A percentile compares a stretch with the other conserved stretches of the same genome.
Conservation (phyloP, 2,113 vertebrate genomes). For the Lipophrys pholis region DNA sequence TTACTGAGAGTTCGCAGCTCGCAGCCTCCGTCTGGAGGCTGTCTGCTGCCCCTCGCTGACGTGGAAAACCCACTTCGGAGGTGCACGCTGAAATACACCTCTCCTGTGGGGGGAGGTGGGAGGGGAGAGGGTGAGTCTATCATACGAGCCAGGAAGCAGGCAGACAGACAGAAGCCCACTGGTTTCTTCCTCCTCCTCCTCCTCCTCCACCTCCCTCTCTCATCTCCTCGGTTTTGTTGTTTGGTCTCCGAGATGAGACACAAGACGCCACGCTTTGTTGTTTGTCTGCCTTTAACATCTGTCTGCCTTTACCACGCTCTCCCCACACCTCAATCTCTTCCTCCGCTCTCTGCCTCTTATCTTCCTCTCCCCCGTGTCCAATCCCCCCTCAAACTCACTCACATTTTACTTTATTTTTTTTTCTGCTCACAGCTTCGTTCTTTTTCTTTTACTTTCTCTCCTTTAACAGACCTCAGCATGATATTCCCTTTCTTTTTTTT, state of each 20-base stretch:
- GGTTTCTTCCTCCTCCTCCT: constrained; percentile 42
- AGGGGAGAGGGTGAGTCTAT: constrained; percentile 15
- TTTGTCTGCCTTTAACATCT: constrained; percentile 65
- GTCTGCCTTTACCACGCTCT: constrained; percentile 45
- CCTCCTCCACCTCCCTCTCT: constrained; percentile 40
- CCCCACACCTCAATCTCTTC: constrained; percentile 29
- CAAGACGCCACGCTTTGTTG: constrained; percentile 49
- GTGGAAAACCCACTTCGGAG: constrained; percentile 37
- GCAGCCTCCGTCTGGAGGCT: constrained; percentile 40
- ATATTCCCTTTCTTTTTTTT: neutral
- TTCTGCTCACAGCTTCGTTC: neutral
- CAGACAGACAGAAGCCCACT: constrained; percentile 47
- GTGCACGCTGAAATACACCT: constrained; percentile 16
- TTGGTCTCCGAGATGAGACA: constrained; percentile 52
- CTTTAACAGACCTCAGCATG: constrained; percentile 16
- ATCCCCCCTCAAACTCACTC: neutral
- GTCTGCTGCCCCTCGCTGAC: constrained; percentile 41
- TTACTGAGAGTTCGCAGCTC: constrained; percentile 37
- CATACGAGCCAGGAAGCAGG: constrained; percentile 31
- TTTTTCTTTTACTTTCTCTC: neutral
- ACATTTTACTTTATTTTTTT: neutral
- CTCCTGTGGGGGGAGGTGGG: constrained; percentile 23
- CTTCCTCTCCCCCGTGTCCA: constrained; percentile 35
- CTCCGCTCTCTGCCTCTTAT: constrained; percentile 16
- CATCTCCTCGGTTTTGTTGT: constrained; percentile 38